Percentiles rank a stretch among this genome's conserved stretches.
These are phyloP conservation scores for Carabus problematicus DNA, from an alignment of 2,888 invertebrate genomes.

Conservation along the genomic window DNA sequence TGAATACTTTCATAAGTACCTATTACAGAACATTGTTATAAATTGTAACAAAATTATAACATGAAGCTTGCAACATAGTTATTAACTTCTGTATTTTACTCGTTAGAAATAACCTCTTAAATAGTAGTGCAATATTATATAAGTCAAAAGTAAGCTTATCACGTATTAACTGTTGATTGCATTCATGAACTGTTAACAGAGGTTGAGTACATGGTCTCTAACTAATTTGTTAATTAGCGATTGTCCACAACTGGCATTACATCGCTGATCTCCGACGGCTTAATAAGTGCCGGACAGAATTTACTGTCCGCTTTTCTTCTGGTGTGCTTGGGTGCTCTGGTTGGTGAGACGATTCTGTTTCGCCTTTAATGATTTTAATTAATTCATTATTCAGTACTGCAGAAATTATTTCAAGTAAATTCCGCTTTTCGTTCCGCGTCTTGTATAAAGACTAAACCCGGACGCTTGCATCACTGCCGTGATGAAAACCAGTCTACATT, in stretches of 20 bases:
- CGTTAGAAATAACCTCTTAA: too few relatives aligned
- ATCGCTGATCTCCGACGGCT: not conserved
- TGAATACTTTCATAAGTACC: too few relatives aligned
- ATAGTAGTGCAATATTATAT: too few relatives aligned
- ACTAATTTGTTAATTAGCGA: constrained; percentile 3
- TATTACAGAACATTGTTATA: too few relatives aligned
- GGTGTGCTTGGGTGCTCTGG: not conserved
- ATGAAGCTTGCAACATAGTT: too few relatives aligned
- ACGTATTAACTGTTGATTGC: too few relatives aligned
- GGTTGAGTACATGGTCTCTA: too few relatives aligned
- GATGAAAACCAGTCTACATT: not conserved
- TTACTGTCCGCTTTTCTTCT: constrained; percentile 4
- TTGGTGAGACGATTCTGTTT: not conserved
- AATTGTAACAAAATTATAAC: too few relatives aligned
- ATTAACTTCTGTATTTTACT: too few relatives aligned
- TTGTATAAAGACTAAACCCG: too few relatives aligned
- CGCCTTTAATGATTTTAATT: constrained; percentile 20
- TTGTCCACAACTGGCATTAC: not conserved
- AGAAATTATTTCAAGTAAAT: constrained; percentile 21
- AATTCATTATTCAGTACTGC: constrained; percentile 22
- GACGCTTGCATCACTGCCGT: not conserved
- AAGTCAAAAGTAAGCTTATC: too few relatives aligned
- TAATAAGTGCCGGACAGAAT: constrained; percentile 10
- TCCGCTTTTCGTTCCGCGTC: constrained; percentile 2
- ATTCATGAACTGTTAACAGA: too few relatives aligned